phyloP scores from a whole-genome alignment of 2,797 vertebrate species.

The Siniperca obscura region DNA sequence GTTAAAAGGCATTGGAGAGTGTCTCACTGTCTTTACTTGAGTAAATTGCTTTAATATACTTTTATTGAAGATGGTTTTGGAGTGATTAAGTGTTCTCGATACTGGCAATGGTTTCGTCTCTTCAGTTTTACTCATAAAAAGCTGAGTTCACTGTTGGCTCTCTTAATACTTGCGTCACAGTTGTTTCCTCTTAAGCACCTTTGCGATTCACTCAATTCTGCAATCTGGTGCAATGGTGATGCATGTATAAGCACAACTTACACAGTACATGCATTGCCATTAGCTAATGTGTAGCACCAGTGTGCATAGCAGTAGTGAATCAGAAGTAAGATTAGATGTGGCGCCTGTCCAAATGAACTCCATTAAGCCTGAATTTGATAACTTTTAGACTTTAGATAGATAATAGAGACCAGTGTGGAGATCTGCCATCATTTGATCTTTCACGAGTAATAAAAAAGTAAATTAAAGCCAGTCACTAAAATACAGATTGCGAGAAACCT shows the following conservation, averaged over 20 bases:
- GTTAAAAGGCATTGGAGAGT: neutral
- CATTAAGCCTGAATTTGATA: neutral
- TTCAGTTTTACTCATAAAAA: constrained; percentile 1
- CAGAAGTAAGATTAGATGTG: neutral
- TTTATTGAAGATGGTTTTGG: constrained; percentile 2
- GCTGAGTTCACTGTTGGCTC: neutral
- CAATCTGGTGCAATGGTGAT: neutral
- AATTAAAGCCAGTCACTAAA: neutral
- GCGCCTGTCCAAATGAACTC: neutral
- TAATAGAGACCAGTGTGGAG: neutral
- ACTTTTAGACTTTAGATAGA: neutral
- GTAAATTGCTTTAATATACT: neutral
- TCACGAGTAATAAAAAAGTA: neutral
- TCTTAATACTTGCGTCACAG: too few species aligned
- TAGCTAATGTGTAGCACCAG: neutral
- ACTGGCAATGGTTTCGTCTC: neutral
- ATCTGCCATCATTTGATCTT: neutral
- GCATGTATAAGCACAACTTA: neutral
- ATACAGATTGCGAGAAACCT: too few species aligned
- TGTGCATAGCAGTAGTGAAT: neutral
- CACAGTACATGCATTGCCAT: neutral
- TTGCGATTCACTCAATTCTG: neutral
- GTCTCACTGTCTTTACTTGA: neutral
- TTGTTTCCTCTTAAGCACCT: neutral
- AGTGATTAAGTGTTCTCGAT: constrained; percentile 13